Evolutionary conservation across 1,140 invertebrate species (phyloP).

Genomic region (Pogonomyrmex californicus): DNA sequence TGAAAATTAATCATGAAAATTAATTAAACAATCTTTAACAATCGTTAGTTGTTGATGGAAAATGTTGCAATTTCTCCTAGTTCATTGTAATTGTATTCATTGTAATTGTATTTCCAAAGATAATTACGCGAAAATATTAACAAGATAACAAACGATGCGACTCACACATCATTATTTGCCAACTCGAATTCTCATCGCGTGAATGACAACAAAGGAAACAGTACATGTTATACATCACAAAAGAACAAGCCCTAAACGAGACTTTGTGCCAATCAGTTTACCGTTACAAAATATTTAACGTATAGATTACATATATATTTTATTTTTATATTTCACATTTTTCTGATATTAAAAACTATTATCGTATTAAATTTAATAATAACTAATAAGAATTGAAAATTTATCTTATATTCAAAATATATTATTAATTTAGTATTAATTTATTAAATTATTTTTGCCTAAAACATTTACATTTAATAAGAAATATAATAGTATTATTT

Average conservation of each 20-base stretch:
- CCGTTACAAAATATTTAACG: slow-evolving; percentile 5
- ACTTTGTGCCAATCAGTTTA: neutral
- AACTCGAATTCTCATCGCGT: neutral
- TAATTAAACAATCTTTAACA: neutral
- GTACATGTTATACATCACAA: neutral
- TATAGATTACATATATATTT: slow-evolving; percentile 5
- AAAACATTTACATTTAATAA: neutral
- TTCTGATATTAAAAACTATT: neutral
- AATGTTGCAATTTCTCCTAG: neutral
- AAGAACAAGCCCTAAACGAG: neutral
- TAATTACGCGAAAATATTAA: slow-evolving; percentile 3
- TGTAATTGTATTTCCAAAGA: neutral
- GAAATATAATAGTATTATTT: neutral
- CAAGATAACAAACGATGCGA: neutral
- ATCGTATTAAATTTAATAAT: neutral
- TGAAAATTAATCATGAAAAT: neutral
- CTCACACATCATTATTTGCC: neutral
- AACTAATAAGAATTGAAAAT: neutral
- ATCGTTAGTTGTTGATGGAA: neutral
- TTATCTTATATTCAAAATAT: neutral
- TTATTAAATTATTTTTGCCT: neutral
- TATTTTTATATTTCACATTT: neutral
- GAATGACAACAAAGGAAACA: slow-evolving; percentile 18
- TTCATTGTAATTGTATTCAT: neutral
- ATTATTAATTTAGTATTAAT: neutral